A percentile compares a stretch with the other conserved stretches of the same genome.
Conservation (phyloP, 1,140 invertebrate species). For the Lasioglossum albipes region DNA sequence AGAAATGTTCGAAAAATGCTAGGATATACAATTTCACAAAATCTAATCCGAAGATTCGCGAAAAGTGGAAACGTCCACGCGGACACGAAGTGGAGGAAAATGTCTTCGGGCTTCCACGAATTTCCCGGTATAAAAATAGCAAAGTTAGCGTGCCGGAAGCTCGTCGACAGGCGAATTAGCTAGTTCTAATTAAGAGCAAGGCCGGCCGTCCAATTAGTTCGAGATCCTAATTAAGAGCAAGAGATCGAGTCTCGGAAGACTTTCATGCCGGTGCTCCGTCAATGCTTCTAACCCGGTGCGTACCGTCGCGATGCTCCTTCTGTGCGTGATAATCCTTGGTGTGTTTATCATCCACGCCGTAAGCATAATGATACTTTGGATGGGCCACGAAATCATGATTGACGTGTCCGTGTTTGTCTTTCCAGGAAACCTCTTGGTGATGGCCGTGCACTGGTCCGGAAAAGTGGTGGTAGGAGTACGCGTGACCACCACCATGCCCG, state of each 20-base stretch:
- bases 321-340: constrained; percentile 73
- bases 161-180: constrained; percentile 26
- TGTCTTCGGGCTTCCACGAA: not conserved
- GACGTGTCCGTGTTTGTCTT: constrained; percentile 64
- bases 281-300: not conserved
- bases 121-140: not conserved
- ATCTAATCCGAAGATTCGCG: not conserved
- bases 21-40: too few relatives aligned
- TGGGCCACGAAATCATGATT: constrained; percentile 69
- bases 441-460: constrained; percentile 60
- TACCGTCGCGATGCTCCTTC: constrained; percentile 70
- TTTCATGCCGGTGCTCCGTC: constrained; percentile 4
- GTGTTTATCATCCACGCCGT: constrained; percentile 72
- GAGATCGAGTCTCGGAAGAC: constrained; percentile 34
- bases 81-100: not conserved
- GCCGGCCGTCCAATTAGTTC: constrained; percentile 55
- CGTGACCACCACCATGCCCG: constrained; percentile 41
- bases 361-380: constrained; percentile 69
- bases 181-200: constrained; percentile 58
- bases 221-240: constrained; percentile 60
- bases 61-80: not conserved
- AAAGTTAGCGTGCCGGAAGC: not conserved
- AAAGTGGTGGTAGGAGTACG: constrained; percentile 67
- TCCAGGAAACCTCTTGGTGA: constrained; percentile 59
- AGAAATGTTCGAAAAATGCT: too few relatives aligned